Base-by-base conservation (phyloP, 2,797 vertebrate genomes). In the Cyclopterus lumpus region DNA sequence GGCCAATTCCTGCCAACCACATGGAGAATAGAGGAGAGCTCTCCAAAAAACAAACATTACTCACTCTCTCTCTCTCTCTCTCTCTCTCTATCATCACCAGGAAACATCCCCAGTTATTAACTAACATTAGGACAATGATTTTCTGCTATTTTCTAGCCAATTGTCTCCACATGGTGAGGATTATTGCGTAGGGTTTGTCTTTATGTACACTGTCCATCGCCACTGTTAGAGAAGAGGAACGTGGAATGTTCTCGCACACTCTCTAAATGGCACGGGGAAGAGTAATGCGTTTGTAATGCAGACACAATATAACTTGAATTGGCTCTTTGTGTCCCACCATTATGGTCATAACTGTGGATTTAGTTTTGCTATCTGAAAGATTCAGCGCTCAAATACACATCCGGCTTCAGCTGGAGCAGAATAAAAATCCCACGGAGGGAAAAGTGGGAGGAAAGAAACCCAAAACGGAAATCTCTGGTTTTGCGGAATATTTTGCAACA, bases 401-500 rank as follows among this genome's bases (percentile, higher is more conserved):
- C 63, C 85, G 83, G 71, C 75, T 83, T 75, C 69, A 61, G 64
- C 75, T 78, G 55, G 72, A 75, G 82, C 71, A 72, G 67, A 79
- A 75, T 74, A 38, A 80, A 84, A 71, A 72, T 54, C 60, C 75
- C 51, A 66, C 61, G 63, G 75, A 87, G 75, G 83, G 79, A 75
- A 54, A 18, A 2, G 49, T 51, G n/a, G 4, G 7, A 32, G 36
- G 22, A 58, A 71, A 61, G 24, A 51, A 51, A 5, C 3, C 1
- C 5, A 8, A 69, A 85, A 77, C 30, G 36, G 81, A 87, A 90
- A 84, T 84, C 75, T 92, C 59, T 86, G 86, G 86, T 93, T 93
- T 91, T 89, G 84, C 67, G 78, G 89, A 89, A 88, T 88, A 91
- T 92, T 91, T 93, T 90, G 91, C 81, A 86, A 89, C 75, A 73